phyloP scores from a whole-genome alignment of 2,113 vertebrate genomes.

The Elanoides forficatus region DNA sequence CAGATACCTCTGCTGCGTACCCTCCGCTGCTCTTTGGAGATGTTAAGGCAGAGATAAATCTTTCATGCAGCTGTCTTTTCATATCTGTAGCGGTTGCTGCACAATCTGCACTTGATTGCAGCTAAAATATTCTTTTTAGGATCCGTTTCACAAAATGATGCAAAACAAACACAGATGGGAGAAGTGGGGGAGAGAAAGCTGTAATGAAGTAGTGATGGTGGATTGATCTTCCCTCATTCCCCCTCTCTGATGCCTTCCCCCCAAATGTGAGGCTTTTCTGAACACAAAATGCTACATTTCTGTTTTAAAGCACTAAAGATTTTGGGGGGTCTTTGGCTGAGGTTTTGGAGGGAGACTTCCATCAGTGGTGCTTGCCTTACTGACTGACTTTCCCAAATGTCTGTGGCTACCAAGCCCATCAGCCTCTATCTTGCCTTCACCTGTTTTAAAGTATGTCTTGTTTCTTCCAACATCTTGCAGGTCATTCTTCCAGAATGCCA shows the following conservation, averaged over 20 bases:
- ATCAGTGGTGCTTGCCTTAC: background rate
- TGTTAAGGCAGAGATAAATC: slow-evolving; percentile 41
- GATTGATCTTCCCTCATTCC: background rate
- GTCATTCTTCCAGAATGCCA: slow-evolving; percentile 81
- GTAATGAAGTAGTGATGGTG: slow-evolving; percentile 35
- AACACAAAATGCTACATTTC: slow-evolving; percentile 10
- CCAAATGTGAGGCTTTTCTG: slow-evolving; percentile 35
- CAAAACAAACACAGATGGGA: slow-evolving; percentile 75
- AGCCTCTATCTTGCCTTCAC: background rate
- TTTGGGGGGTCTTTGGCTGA: background rate
- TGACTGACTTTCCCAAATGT: background rate
- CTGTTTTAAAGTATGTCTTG: slow-evolving; percentile 11
- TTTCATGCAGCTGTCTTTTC: slow-evolving; percentile 72
- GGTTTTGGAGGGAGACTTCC: background rate
- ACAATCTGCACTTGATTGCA: slow-evolving; percentile 71
- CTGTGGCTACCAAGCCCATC: background rate
- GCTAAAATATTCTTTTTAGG: slow-evolving; percentile 67
- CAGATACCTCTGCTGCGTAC: slow-evolving; percentile 28
- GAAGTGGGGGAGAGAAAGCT: slow-evolving; percentile 10
- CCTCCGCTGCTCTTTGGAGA: slow-evolving; percentile 40
- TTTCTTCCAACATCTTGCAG: slow-evolving; percentile 48
- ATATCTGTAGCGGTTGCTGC: slow-evolving; percentile 44
- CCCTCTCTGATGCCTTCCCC: background rate
- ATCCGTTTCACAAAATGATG: slow-evolving; percentile 66
- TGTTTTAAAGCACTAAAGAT: background rate